These are phyloP conservation scores for Torymus tubicola DNA, from an alignment of 2,888 invertebrate species.

Conservation along the genomic window DNA sequence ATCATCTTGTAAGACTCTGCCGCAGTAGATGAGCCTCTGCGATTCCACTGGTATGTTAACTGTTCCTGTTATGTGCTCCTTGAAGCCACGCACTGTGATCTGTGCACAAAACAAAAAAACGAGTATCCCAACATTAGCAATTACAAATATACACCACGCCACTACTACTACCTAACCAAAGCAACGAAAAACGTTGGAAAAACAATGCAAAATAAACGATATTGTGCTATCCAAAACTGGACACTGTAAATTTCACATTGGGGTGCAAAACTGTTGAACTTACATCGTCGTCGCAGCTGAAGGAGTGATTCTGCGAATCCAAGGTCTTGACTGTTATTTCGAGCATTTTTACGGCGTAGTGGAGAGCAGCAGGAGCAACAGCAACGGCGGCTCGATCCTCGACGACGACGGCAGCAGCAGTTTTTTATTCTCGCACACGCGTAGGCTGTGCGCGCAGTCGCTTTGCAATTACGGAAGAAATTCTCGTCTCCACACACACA, in stretches of 20 bases:
- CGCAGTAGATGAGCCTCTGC: slow-evolving; percentile 95
- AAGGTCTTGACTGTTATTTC: slow-evolving; percentile 92
- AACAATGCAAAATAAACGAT: too few species aligned
- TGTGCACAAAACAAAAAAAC: slow-evolving; percentile 72
- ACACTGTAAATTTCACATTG: too few species aligned
- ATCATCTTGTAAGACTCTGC: slow-evolving; percentile 94
- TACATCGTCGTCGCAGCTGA: slow-evolving; percentile 90
- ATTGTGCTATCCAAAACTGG: too few species aligned
- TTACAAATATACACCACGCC: too few species aligned
- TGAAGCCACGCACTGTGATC: slow-evolving; percentile 90
- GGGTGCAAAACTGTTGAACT: slow-evolving; percentile 74
- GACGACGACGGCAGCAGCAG: slow-evolving; percentile 6
- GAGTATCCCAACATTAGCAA: slow-evolving; percentile 4
- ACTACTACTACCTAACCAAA: too few species aligned
- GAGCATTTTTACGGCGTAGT: slow-evolving; percentile 80
- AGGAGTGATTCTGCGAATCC: slow-evolving; percentile 90
- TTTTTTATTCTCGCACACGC: too few species aligned
- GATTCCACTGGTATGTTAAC: slow-evolving; percentile 88
- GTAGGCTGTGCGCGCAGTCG: too few species aligned
- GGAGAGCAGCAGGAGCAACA: slow-evolving; percentile 13
- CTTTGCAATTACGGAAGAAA: too few species aligned
- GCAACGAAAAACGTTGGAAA: too few species aligned
- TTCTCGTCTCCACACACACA: too few species aligned
- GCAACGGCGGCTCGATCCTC: slow-evolving; percentile 23
- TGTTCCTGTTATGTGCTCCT: slow-evolving; percentile 86